Evolutionary conservation across 1,140 invertebrate genomes (phyloP), one percentile per base, ranked within the genome.

Genomic region (Copidosoma floridanum): DNA sequence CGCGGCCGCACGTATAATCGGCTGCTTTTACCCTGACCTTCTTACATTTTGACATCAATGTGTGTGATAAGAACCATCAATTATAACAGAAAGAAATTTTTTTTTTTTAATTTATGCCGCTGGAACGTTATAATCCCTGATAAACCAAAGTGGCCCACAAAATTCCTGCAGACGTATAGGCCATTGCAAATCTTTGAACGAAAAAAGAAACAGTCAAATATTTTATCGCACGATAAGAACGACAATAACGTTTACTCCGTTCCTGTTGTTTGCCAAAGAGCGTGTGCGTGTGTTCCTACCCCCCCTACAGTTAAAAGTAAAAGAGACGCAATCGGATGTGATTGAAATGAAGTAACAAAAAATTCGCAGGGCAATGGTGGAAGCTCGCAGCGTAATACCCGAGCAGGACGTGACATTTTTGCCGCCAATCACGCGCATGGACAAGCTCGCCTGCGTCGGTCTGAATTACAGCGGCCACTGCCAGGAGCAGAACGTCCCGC

Each of bases 401-500:
- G 71, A 81, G 29, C 67, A 75, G 56, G 80, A 86, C 35, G 83
- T 87, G 7, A 80, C 81, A 12, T 72, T 90, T 20, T 69, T 88
- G 37, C 76, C 89, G 0, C 90, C 90, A 0, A 78, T 92, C 5
- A 85, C 82, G 26, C 82, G 84, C 54, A 88, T 89, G 51, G 89
- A 91, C 66, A 93, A 93, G 77, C 81, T 93, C 10, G 82, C 87
- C 8, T 92, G 90, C 76, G 85, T 92, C 4, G 91, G 90, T 5
- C 81, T 92, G 38, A 93, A 93, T 73, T 93, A 92, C 65, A 84
- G 76, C 59, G 89, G 90, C 41, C 90, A 93, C 69, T 92, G 90
- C 71, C 81, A 86, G 52, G 91, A 93, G 75, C 89, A 91, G 70
- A 87, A 88, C 56, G 71, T 85, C 12, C 84, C 88, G 16, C 81